Conservation (phyloP, 2,888 invertebrate species). For the Chrysolina oricalcia region DNA sequence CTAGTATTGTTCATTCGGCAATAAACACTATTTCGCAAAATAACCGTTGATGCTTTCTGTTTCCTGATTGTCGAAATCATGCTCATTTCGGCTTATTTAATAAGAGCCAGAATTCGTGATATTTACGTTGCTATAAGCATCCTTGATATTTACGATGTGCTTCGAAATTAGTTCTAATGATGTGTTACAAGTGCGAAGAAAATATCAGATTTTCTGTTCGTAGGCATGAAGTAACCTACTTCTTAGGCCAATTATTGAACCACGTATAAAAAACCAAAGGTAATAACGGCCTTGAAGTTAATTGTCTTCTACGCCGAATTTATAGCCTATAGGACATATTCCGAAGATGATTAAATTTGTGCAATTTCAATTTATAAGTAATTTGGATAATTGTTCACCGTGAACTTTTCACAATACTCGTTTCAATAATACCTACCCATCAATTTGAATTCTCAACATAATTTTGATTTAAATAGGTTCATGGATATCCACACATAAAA, state of each 20-base stretch:
- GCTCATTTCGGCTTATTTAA: too few species aligned
- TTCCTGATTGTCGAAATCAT: too few species aligned
- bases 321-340: neutral
- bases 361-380: neutral
- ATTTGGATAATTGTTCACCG: conserved; percentile 23
- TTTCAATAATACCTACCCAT: neutral
- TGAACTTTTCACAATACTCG: conserved; percentile 16
- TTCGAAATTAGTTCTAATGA: neutral
- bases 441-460: neutral
- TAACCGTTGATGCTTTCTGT: too few species aligned
- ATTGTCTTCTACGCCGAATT: neutral
- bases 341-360: conserved; percentile 10
- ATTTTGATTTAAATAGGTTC: neutral
- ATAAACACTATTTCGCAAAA: too few species aligned
- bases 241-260: conserved; percentile 17
- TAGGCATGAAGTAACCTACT: neutral
- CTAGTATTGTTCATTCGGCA: too few species aligned
- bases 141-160: conserved; percentile 1
- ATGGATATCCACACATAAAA: neutral
- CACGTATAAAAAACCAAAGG: conserved; percentile 1
- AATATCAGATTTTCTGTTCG: neutral
- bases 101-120: neutral
- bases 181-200: neutral
- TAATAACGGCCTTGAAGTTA: conserved; percentile 14
- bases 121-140: neutral